Percentiles rank a stretch among this genome's conserved stretches.
Conservation (phyloP, 2,888 invertebrate genomes). For the Lycaena phlaeas region DNA sequence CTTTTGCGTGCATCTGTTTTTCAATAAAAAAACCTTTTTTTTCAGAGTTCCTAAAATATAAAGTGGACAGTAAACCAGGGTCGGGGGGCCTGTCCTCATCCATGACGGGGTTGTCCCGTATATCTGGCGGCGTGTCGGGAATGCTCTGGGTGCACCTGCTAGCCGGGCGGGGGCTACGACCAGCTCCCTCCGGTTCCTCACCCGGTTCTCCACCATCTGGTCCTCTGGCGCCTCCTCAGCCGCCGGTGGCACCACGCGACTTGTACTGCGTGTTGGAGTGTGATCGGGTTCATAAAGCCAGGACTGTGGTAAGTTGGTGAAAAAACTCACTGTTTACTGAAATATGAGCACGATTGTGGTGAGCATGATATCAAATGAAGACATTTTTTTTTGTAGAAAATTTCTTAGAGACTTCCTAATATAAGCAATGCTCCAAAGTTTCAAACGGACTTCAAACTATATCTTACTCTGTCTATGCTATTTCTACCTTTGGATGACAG, state of each 20-base stretch:
- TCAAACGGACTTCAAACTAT: too few relatives aligned
- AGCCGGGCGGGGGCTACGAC: conserved; percentile 88
- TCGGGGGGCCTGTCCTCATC: conserved; percentile 71
- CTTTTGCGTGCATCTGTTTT: too few relatives aligned
- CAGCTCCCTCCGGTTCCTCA: conserved; percentile 78
- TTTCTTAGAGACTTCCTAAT: too few relatives aligned
- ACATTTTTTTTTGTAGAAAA: neutral
- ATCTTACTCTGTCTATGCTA: too few relatives aligned
- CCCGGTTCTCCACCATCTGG: conserved; percentile 82
- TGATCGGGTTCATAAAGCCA: conserved; percentile 95
- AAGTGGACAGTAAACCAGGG: conserved; percentile 81
- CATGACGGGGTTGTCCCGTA: conserved; percentile 66
- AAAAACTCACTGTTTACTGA: too few relatives aligned
- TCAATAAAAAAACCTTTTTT: conserved; percentile 6
- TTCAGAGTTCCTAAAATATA: conserved; percentile 91
- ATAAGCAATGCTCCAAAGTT: too few relatives aligned
- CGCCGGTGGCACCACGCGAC: conserved; percentile 77
- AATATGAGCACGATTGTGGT: too few relatives aligned
- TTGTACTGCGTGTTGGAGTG: conserved; percentile 98
- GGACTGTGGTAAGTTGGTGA: conserved; percentile 88
- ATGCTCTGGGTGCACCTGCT: conserved; percentile 92
- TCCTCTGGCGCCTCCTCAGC: conserved; percentile 63
- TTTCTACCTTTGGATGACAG: too few relatives aligned
- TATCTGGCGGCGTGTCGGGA: conserved; percentile 79
- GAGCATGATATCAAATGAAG: too few relatives aligned